A percentile compares a stretch with the other conserved stretches of the same genome.
Evolutionary conservation across 2,113 vertebrate genomes (phyloP).

Genomic region (Xiphophorus maculatus): DNA sequence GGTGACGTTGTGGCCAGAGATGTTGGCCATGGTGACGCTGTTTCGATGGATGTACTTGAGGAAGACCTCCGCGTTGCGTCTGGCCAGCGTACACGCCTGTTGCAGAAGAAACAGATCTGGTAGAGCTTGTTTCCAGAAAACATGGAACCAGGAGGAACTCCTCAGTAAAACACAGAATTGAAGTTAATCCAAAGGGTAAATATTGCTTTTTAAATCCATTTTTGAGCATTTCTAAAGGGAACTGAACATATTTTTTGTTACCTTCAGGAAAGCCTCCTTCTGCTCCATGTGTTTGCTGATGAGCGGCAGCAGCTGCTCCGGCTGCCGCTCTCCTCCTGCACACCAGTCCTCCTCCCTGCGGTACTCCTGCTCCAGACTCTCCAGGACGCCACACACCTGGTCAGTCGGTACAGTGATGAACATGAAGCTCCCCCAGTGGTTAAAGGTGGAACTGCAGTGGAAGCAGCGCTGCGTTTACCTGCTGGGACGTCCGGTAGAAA

Average conservation of each 20-base stretch:
- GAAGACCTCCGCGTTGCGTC: conserved; percentile 95
- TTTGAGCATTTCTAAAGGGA: too few relatives aligned
- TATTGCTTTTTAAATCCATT: too few relatives aligned
- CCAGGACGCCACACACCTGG: conserved; percentile 96
- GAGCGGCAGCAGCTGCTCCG: conserved; percentile 91
- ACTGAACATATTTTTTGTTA: conserved; percentile 11
- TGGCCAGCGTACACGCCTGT: conserved; percentile 94
- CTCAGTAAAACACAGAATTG: too few relatives aligned
- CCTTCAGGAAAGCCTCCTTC: conserved; percentile 95
- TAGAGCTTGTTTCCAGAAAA: too few relatives aligned
- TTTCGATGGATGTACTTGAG: conserved; percentile 99
- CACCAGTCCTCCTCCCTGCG: conserved; percentile 98
- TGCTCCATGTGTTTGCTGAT: conserved; percentile 98
- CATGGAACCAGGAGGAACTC: too few relatives aligned
- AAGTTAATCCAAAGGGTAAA: too few relatives aligned
- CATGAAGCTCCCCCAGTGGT: not conserved
- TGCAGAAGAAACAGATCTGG: too few relatives aligned
- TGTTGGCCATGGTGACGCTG: conserved; percentile 94
- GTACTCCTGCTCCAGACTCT: conserved; percentile 98
- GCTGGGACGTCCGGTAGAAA: conserved; percentile 98
- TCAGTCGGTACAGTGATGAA: too few relatives aligned
- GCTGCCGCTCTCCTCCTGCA: conserved; percentile 91
- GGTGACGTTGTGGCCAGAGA: conserved; percentile 95
- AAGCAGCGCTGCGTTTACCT: conserved; percentile 77
- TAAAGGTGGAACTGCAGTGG: not conserved